Evolutionary conservation across 2,113 vertebrate genomes (phyloP), one percentile per base, ranked within the genome.

Genomic region (Coreoperca whiteheadi): DNA sequence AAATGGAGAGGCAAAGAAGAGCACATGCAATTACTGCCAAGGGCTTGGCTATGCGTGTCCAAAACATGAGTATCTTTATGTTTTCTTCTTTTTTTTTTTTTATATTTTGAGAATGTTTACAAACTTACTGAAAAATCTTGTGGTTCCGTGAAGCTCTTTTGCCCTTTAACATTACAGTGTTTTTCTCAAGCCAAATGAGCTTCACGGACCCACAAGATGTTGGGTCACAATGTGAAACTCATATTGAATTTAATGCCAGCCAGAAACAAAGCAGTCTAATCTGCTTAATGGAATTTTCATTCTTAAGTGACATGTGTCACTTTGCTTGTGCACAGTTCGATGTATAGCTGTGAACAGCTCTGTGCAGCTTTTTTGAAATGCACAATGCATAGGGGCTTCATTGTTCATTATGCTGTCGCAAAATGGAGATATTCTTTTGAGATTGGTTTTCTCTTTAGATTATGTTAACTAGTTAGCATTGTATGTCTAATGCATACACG

Each of bases 1-100:
- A 77, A 77, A 75, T 79, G 70, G 16, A 53, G 48, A 83, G 37
- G 57, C 72, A 61, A 64, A 21, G 85, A 61, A 37, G 4, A 77
- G 54, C 30, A 60, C 63, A 68, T 71, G 10, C 25, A 70, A 50
- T 66, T 21, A 25, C 34, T 43, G 53, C 65, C 41, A 8, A 8
- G 21, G 69, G 80, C 46, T 43, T 50, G 7, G 67, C 37, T 23
- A 12, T 23, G n/a, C 21, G 21, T 34, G 15, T n/a, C 21, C 32
- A 48, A 50, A 75, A 46, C 21, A 18, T 28, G 12, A 74, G 18
- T 51, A 28, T 32, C 14, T 69, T 50, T 75, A 6, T 21, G 12
- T 57, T n/a, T n/a, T n/a, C n/a, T n/a, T n/a, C n/a, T n/a, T 9
- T 8, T 37, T 37, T 37, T n/a, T n/a, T 37, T 43, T 39, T 67